Evolutionary conservation across 2,888 invertebrate genomes (phyloP).

Genomic region (Subacronicta megacephala): DNA sequence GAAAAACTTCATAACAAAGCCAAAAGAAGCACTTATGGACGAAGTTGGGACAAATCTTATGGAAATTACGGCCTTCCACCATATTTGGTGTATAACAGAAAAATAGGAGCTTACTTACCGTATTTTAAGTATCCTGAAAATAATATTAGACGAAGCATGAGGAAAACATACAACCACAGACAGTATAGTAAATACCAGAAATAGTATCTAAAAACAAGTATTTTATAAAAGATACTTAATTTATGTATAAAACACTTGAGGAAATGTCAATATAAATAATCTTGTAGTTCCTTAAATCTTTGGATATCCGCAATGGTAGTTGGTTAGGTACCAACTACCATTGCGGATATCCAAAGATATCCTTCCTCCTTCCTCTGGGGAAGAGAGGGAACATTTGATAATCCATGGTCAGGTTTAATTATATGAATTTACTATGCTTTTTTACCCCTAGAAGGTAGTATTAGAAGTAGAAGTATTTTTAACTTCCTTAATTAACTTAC

Average conservation of each 20-base stretch:
- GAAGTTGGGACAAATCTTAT: slow-evolving; percentile 61
- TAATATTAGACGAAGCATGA: slow-evolving; percentile 59
- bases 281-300: too few relatives aligned
- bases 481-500: too few relatives aligned
- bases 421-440: too few relatives aligned
- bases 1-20: slow-evolving; percentile 48
- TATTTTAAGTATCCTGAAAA: slow-evolving; percentile 77
- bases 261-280: not conserved
- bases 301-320: too few relatives aligned
- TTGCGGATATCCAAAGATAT: too few relatives aligned
- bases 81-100: slow-evolving; percentile 79
- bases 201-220: not conserved
- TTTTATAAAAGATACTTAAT: not conserved
- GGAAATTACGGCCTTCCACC: slow-evolving; percentile 70
- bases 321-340: too few relatives aligned
- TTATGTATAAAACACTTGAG: not conserved
- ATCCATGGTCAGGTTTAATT: too few relatives aligned
- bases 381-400: too few relatives aligned
- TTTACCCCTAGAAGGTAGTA: too few relatives aligned
- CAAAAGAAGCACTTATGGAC: slow-evolving; percentile 64
- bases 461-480: too few relatives aligned
- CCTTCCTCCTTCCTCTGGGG: too few relatives aligned
- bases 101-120: slow-evolving; percentile 78
- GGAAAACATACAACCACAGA: slow-evolving; percentile 29
- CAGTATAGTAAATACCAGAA: slow-evolving; percentile 9